Conservation (phyloP, 2,797 vertebrate species). For the Sebastes taczanowskii region DNA sequence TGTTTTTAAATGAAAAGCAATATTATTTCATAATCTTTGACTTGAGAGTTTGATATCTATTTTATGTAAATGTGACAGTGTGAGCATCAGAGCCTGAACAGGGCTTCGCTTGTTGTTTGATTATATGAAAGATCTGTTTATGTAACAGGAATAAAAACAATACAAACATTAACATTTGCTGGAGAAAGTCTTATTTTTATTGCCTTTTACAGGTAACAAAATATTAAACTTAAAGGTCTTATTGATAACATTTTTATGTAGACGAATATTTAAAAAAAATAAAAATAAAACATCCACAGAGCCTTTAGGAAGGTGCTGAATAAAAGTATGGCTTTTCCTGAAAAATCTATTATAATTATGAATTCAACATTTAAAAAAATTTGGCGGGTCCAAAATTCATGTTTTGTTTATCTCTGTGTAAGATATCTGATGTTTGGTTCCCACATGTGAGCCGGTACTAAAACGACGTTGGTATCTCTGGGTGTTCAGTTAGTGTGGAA, state of each 20-base stretch:
- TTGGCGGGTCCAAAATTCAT: no score
- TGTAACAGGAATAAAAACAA: conserved; percentile 13
- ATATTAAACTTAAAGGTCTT: background rate
- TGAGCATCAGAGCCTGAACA: background rate
- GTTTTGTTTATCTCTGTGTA: no score
- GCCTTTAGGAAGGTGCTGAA: no score
- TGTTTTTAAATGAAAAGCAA: background rate
- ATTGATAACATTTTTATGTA: background rate
- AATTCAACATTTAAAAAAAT: no score
- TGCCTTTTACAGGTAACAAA: background rate
- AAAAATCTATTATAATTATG: no score
- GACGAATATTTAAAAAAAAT: background rate
- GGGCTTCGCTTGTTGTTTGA: background rate
- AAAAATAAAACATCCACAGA: background rate
- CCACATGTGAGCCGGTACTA: no score
- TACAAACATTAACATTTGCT: background rate
- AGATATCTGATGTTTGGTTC: no score
- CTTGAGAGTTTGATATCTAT: background rate
- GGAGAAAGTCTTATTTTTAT: conserved; percentile 5
- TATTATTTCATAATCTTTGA: background rate
- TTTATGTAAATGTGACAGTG: background rate
- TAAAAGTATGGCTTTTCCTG: no score
- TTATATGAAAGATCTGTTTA: background rate
- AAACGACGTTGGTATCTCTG: no score
- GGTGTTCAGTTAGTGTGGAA: no score